These are phyloP conservation scores for Dendrocopos noguchii DNA, from an alignment of 2,113 vertebrate species.

Conservation along the genomic window DNA sequence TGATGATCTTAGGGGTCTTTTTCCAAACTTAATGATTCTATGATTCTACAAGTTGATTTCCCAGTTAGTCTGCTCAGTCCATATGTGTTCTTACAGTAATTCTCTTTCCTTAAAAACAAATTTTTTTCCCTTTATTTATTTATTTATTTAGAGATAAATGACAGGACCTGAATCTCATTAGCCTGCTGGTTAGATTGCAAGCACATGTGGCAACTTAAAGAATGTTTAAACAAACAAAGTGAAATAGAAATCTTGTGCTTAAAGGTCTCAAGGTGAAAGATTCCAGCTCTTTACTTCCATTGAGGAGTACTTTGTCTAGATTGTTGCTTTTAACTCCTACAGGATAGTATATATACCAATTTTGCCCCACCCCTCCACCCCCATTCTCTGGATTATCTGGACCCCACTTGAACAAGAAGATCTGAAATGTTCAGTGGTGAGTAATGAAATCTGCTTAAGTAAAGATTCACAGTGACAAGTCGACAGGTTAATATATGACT, in stretches of 20 bases:
- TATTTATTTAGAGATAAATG: background rate
- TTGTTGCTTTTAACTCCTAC: background rate
- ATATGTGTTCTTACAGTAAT: background rate
- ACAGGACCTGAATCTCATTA: background rate
- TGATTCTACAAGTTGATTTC: background rate
- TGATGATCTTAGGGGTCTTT: too few relatives aligned
- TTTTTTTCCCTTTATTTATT: background rate
- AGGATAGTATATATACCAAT: background rate
- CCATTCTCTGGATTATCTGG: background rate
- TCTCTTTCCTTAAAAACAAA: background rate
- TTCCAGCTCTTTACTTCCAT: background rate
- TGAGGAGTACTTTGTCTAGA: background rate
- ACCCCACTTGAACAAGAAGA: accelerated
- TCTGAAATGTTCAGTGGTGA: background rate
- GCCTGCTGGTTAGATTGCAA: background rate
- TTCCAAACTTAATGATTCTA: background rate
- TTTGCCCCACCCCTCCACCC: too few relatives aligned
- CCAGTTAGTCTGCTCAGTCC: background rate
- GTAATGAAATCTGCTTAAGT: background rate
- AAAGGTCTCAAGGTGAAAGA: background rate
- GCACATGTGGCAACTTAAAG: background rate
- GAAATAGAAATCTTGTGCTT: background rate
- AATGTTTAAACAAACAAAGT: background rate
- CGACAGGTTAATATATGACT: background rate
- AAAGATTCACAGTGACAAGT: background rate